Percentiles rank a stretch among this genome's conserved stretches.
phyloP scores from a whole-genome alignment of 2,888 invertebrate species.

The Trilocha varians region DNA sequence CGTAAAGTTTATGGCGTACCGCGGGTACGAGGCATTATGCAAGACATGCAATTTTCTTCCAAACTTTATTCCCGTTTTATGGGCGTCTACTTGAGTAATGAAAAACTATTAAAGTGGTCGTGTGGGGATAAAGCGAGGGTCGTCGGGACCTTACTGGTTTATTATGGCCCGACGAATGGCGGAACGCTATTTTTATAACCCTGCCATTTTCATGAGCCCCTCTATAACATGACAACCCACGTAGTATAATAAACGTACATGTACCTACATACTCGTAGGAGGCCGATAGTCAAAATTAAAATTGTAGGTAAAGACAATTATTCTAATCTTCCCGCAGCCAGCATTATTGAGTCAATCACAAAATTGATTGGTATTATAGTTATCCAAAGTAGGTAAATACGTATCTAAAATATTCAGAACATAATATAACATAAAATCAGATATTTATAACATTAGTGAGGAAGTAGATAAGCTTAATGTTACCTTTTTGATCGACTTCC shows the following conservation, averaged over 20 bases:
- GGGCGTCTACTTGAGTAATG: conserved; percentile 68
- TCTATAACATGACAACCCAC: conserved; percentile 51
- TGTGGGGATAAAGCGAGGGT: conserved; percentile 60
- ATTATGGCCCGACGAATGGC: conserved; percentile 53
- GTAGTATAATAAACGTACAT: conserved; percentile 22
- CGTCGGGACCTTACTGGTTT: conserved; percentile 60
- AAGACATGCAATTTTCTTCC: conserved; percentile 66
- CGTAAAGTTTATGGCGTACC: conserved; percentile 48
- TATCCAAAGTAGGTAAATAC: too few relatives aligned
- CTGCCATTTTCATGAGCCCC: conserved; percentile 53
- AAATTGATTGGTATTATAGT: too few relatives aligned
- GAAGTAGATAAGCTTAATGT: too few relatives aligned
- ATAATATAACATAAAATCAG: too few relatives aligned
- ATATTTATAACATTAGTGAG: too few relatives aligned
- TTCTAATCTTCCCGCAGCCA: too few relatives aligned
- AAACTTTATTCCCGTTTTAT: conserved; percentile 60
- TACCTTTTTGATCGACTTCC: too few relatives aligned
- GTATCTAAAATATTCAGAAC: too few relatives aligned
- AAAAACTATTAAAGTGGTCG: conserved; percentile 67
- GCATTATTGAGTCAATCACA: too few relatives aligned
- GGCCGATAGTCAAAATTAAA: too few relatives aligned
- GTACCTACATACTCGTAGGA: background rate
- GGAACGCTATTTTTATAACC: conserved; percentile 50
- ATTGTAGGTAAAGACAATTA: too few relatives aligned
- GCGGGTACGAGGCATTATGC: conserved; percentile 51